Conservation (phyloP, 1,140 invertebrate species). For the Conopomorpha cramerella region DNA sequence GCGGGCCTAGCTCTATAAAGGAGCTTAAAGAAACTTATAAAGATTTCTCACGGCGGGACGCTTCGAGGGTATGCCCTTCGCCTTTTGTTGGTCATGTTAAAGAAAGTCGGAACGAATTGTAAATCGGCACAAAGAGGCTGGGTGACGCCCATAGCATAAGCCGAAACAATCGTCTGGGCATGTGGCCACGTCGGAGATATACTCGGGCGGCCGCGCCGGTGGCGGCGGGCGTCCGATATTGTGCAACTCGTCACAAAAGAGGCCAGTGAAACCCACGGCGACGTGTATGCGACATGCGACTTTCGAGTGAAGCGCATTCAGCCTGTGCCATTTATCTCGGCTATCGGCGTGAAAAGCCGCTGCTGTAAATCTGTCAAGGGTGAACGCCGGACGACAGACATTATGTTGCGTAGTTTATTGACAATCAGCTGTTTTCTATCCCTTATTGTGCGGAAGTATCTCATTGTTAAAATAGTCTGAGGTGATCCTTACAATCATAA, state of each 20-base stretch:
- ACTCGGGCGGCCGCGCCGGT: constrained; percentile 15
- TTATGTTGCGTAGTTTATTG: not conserved
- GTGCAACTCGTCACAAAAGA: constrained; percentile 42
- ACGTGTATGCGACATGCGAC: constrained; percentile 21
- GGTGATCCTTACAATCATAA: no score
- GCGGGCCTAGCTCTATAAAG: not conserved
- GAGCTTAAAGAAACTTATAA: constrained; percentile 6
- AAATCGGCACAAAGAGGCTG: constrained; percentile 38
- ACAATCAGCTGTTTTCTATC: not conserved
- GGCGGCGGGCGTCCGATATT: constrained; percentile 18
- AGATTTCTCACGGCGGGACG: constrained; percentile 27
- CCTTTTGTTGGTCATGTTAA: constrained; percentile 30
- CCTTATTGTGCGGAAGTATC: no score
- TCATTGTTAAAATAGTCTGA: no score
- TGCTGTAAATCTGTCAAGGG: not conserved
- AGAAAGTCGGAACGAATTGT: constrained; percentile 53
- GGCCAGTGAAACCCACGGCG: constrained; percentile 32
- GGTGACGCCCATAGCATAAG: constrained; percentile 36
- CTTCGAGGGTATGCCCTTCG: constrained; percentile 13
- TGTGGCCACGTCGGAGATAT: constrained; percentile 18
- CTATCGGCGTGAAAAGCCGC: constrained; percentile 22
- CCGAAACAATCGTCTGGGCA: constrained; percentile 38
- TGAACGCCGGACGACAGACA: not conserved
- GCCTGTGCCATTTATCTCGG: constrained; percentile 2
- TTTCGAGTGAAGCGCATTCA: constrained; percentile 15